phyloP scores from a whole-genome alignment of 2,113 vertebrate genomes.

The Phocoena sinus region DNA sequence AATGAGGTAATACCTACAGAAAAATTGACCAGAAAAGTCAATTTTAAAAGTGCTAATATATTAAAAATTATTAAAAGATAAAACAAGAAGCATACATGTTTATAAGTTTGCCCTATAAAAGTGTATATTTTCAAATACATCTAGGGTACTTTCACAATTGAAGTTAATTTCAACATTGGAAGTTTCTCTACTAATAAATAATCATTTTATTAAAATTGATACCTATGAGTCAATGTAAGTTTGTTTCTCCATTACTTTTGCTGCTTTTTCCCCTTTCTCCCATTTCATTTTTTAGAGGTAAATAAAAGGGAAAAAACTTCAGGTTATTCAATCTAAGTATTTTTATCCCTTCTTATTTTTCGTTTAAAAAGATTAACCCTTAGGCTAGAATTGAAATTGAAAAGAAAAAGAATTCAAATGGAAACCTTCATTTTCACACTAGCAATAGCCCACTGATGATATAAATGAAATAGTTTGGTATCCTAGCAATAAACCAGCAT shows the following conservation, averaged over 20 bases:
- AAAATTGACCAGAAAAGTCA: constrained; percentile 22
- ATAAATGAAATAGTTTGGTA: background rate
- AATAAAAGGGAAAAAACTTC: background rate
- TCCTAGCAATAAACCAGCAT: background rate
- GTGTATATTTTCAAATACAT: background rate
- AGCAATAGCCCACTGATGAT: background rate
- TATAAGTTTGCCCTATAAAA: background rate
- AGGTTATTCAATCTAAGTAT: background rate
- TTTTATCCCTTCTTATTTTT: background rate
- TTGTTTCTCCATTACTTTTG: background rate
- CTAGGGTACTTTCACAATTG: background rate
- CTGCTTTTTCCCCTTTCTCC: background rate
- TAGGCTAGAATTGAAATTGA: background rate
- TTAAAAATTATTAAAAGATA: background rate
- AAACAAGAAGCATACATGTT: background rate
- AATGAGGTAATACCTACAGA: constrained; percentile 54
- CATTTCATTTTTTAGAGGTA: constrained; percentile 15
- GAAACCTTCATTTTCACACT: background rate
- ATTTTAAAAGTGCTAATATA: background rate
- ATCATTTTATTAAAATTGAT: constrained; percentile 4
- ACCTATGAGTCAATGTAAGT: background rate
- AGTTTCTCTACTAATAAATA: background rate
- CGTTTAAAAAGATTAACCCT: background rate
- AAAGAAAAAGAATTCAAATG: background rate
- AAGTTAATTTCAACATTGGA: background rate